A percentile compares a stretch with the other conserved stretches of the same genome.
These are phyloP conservation scores for Ailuropoda melanoleuca DNA, from an alignment of 2,113 vertebrate genomes.

Conservation along the genomic window DNA sequence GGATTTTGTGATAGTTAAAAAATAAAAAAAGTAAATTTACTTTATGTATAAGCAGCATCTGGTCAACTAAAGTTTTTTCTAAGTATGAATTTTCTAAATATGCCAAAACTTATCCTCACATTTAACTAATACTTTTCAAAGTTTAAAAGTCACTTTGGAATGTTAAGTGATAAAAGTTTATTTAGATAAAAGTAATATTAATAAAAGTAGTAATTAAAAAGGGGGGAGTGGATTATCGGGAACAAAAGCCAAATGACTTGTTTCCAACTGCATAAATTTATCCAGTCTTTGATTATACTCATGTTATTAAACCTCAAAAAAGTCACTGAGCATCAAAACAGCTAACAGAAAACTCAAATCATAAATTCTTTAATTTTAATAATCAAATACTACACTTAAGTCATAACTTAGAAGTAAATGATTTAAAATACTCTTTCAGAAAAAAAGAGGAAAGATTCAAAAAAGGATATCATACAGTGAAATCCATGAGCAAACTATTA, in stretches of 20 bases:
- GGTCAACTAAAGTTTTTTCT: not conserved
- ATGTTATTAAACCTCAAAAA: not conserved
- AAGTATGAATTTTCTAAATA: not conserved
- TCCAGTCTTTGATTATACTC: not conserved
- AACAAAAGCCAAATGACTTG: not conserved
- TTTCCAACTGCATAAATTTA: not conserved
- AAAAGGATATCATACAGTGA: not conserved
- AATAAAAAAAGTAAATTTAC: conserved; percentile 15
- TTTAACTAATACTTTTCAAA: conserved; percentile 41
- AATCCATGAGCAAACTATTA: conserved; percentile 10
- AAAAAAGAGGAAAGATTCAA: not conserved
- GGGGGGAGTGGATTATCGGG: not conserved
- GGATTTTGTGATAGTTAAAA: not conserved
- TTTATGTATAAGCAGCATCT: not conserved
- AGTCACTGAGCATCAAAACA: not conserved
- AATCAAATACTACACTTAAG: not conserved
- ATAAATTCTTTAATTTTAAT: not conserved
- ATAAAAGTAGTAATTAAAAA: not conserved
- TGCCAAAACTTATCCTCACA: not conserved
- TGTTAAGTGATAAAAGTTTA: conserved; percentile 3
- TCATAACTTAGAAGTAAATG: not conserved
- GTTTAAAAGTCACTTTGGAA: conserved; percentile 38
- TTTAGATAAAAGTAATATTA: not conserved
- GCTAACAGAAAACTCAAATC: not conserved
- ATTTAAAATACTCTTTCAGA: conserved; percentile 3